Conservation (phyloP, 2,888 invertebrate species). For the Andrena flavipes region DNA sequence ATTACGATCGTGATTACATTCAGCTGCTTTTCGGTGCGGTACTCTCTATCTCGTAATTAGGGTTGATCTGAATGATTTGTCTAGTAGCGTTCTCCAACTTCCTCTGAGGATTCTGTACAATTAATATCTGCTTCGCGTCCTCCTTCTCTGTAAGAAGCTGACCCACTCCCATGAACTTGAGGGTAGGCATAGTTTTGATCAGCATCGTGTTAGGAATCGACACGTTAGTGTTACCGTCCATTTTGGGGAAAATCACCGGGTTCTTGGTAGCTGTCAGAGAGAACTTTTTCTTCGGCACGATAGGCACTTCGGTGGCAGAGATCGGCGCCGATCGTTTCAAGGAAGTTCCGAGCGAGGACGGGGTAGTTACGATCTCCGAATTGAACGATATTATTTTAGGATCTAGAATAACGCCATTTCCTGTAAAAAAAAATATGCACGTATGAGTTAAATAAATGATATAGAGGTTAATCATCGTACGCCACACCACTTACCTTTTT, state of each 20-base stretch:
- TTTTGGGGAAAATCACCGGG: constrained; percentile 77
- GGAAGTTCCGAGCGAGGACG: constrained; percentile 46
- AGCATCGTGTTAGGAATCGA: constrained; percentile 58
- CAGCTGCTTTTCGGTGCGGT: constrained; percentile 75
- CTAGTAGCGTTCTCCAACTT: constrained; percentile 65
- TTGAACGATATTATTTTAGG: constrained; percentile 74
- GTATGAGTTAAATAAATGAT: background rate
- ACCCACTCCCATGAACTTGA: constrained; percentile 73
- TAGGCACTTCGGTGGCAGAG: constrained; percentile 56
- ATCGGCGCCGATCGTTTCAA: constrained; percentile 52
- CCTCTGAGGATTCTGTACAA: constrained; percentile 69
- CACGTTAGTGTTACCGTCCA: constrained; percentile 54
- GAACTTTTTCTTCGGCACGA: constrained; percentile 70
- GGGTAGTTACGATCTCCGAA: constrained; percentile 63
- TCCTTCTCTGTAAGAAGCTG: constrained; percentile 64
- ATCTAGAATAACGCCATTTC: constrained; percentile 71
- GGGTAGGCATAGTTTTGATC: constrained; percentile 71
- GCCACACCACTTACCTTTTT: constrained; percentile 76
- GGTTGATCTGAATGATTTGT: constrained; percentile 75
- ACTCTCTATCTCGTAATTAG: constrained; percentile 74
- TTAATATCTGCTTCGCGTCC: constrained; percentile 70
- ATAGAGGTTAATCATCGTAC: background rate
- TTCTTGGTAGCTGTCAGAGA: constrained; percentile 65
- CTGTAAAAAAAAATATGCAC: too few relatives aligned
- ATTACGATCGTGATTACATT: constrained; percentile 60